These are phyloP conservation scores for Dryas iulia DNA, from an alignment of 1,140 invertebrate species.

Conservation along the genomic window DNA sequence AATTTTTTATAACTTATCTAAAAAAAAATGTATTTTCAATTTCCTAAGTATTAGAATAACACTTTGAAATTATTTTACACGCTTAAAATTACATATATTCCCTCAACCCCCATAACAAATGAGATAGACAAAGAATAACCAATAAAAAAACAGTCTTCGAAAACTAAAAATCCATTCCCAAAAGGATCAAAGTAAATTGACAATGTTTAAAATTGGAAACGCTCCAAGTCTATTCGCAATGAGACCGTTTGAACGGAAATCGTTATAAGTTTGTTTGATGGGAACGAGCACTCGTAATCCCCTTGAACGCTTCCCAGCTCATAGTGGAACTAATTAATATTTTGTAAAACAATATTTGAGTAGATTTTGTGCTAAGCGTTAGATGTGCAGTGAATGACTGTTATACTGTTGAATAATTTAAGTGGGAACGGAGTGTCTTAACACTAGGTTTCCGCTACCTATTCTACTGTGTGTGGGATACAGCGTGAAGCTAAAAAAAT, in stretches of 20 bases:
- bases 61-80: too few species aligned
- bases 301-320: background rate
- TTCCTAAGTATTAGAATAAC: too few species aligned
- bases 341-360: background rate
- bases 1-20: too few species aligned
- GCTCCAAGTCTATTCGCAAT: conserved; percentile 10
- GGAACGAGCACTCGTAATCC: background rate
- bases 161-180: background rate
- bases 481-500: background rate
- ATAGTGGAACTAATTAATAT: background rate
- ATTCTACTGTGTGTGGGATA: background rate
- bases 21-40: too few species aligned
- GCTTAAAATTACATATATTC: too few species aligned
- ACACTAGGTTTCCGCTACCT: background rate
- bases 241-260: conserved; percentile 8
- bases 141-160: conserved; percentile 5
- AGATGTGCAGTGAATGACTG: too few species aligned
- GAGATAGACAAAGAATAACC: background rate
- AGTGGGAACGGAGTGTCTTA: too few species aligned
- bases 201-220: conserved; percentile 11
- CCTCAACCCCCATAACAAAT: background rate
- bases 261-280: conserved; percentile 11
- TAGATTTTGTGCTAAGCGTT: too few species aligned
- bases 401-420: too few species aligned
- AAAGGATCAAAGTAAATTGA: conserved; percentile 19